These are phyloP conservation scores for Entomyzon cyanotis DNA, from an alignment of 2,113 vertebrate genomes.

Conservation along the genomic window DNA sequence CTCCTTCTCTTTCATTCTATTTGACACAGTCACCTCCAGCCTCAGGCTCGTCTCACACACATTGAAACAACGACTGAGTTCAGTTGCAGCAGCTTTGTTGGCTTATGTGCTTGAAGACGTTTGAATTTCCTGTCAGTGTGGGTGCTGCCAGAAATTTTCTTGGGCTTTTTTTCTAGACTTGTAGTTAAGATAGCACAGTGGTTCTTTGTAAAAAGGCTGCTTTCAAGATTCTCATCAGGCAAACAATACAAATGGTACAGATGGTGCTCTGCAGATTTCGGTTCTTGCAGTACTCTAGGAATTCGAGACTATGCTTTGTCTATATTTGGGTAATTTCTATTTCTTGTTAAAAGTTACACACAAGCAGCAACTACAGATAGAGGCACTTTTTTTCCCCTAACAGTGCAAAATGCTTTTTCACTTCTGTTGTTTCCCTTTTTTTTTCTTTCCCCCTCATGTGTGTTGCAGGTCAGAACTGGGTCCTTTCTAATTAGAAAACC, in stretches of 20 bases:
- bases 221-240: constrained; percentile 19
- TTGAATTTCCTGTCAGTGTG: constrained; percentile 14
- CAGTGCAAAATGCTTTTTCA: background rate
- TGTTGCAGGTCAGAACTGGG: background rate
- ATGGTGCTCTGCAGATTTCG: background rate
- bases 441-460: background rate
- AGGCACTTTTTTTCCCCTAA: background rate
- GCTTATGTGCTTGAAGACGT: background rate
- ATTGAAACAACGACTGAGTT: background rate
- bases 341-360: background rate
- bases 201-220: background rate
- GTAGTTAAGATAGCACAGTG: background rate
- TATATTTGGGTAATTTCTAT: background rate
- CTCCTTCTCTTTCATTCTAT: background rate
- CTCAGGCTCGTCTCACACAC: background rate
- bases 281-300: background rate
- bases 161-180: background rate
- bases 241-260: background rate
- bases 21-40: background rate
- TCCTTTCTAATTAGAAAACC: background rate
- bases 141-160: background rate
- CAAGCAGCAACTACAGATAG: background rate
- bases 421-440: background rate
- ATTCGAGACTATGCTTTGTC: background rate
- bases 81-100: background rate